Evolutionary conservation across 2,888 invertebrate genomes (phyloP), one percentile per base, ranked within the genome.

Genomic region (Cepaea hortensis): DNA sequence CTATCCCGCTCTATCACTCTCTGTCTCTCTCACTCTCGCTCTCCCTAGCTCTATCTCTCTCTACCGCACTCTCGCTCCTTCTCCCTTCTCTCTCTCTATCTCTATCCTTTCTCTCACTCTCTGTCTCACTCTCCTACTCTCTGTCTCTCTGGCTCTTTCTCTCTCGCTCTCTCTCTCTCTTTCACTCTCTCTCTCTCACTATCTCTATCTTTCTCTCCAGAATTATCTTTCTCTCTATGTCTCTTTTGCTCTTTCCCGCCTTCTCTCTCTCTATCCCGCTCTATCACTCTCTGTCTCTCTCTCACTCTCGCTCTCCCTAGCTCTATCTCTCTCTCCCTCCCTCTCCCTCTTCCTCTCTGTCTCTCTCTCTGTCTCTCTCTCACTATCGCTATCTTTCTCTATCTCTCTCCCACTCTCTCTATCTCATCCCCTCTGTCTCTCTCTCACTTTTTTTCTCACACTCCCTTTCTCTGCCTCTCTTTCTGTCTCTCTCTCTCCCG

Each of bases 331-430:
- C 18, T 35, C 35, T 35, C 35, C 35, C 35, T 1, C 35, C 35
- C 35, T 35, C 35, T 55, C 48, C 55, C 80, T 35, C 35, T 55
- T 3, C 55, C 80, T 55, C 50, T 23, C 61, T 6, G 61, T 80
- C 55, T 80, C 80, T 55, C 3, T 80, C 80, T 80, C 50, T 55
- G n/a, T 80, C 80, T 80, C 80, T 80, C 61, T 35, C n/a, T n/a
- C 50, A 9, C 48, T 48, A 18, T 50, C 55, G n/a, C 55, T 55
- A 48, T 35, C 35, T 35, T 35, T 35, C 35, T 35, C 35, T 35
- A 0, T 35, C 35, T 35, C 35, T 35, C 35, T 35, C 35, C 1
- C 35, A 35, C 35, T 35, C 35, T 35, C 35, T 35, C 35, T 35
- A 35, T 1, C 35, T 35, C 35, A 35, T 35, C 35, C 35, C 0